A percentile compares a stretch with the other conserved stretches of the same genome.
Conservation (phyloP, 2,113 vertebrate species). For the Heterochromis multidens region DNA sequence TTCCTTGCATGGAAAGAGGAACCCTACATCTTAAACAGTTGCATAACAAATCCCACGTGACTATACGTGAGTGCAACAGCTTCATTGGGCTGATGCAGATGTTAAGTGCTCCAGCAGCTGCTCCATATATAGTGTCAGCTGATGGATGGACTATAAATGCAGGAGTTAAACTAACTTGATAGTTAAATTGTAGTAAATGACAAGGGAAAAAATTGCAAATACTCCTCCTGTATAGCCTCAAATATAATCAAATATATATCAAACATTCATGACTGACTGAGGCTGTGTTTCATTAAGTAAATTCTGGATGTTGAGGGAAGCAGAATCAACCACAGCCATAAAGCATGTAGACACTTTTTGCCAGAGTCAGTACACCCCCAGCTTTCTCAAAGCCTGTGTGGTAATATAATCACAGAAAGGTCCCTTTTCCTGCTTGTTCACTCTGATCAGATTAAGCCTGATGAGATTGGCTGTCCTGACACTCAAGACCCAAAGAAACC, state of each 20-base stretch:
- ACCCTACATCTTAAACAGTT: conserved; percentile 3
- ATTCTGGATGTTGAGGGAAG: neutral
- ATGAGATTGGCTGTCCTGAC: conserved; percentile 38
- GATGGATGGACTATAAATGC: neutral
- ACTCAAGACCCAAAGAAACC: neutral
- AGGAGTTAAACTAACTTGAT: neutral
- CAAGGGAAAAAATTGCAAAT: neutral
- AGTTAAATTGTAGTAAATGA: neutral
- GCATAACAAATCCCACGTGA: conserved; percentile 10
- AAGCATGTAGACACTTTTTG: neutral
- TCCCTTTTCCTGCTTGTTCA: conserved; percentile 21
- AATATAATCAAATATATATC: neutral
- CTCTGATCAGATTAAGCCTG: conserved; percentile 67
- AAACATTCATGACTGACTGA: neutral
- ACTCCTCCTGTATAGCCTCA: neutral
- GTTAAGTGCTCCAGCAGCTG: neutral
- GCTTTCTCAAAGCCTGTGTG: conserved; percentile 23
- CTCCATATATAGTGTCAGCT: neutral
- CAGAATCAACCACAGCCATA: neutral
- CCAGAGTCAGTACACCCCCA: neutral
- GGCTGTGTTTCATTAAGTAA: neutral
- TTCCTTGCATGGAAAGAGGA: conserved; percentile 7
- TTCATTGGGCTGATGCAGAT: neutral
- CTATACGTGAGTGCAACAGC: neutral
- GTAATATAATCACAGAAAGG: conserved; percentile 66